Evolutionary conservation across 2,888 invertebrate species (phyloP), one percentile per base, ranked within the genome.

Genomic region (Agrotis clavis): DNA sequence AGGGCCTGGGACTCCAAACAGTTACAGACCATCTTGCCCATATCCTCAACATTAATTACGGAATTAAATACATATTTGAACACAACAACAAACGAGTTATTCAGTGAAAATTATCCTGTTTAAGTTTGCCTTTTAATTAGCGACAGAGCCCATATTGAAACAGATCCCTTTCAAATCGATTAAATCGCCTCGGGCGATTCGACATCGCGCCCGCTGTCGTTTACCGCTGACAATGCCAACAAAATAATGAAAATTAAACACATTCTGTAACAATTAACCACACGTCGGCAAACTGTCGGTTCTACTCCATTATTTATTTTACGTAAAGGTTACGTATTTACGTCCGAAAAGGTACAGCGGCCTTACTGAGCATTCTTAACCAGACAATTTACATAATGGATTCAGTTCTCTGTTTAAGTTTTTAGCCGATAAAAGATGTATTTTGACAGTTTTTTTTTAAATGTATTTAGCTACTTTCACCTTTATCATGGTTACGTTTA

Each of bases 211-310:
- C 64, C 53, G 68, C 74, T 81, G 77, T 82, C 76, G 65, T 81
- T 81, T 82, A 81, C 79, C 77, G 79, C 82, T 82, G 82, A 86
- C 84, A 83, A 81, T 74, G 81, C 77, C 68, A 71, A 70, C 69
- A 81, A 87, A n/a, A n/a, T n/a, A n/a, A 87, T 86, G 72, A 80
- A 86, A 86, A 86, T 86, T 83, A 87, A 86, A 87, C 78, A 86
- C 77, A 64, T 81, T 83, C 74, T 74, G 80, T 79, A 82, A 83
- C 86, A 86, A 85, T 87, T 86, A 86, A 84, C 87, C 84, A 79
- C 69, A 82, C 75, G 77, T 77, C 74, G 70, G 79, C 67, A 84
- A 83, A 83, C 74, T 82, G 75, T 76, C 67, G 64, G 77, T 69
- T 71, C 65, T 75, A 56, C 72, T 80, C 75, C 66, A 71, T 77